Percentiles rank a stretch among this genome's conserved stretches.
phyloP scores from a whole-genome alignment of 2,888 invertebrate genomes.

The Xestoiulus laeticollis region DNA sequence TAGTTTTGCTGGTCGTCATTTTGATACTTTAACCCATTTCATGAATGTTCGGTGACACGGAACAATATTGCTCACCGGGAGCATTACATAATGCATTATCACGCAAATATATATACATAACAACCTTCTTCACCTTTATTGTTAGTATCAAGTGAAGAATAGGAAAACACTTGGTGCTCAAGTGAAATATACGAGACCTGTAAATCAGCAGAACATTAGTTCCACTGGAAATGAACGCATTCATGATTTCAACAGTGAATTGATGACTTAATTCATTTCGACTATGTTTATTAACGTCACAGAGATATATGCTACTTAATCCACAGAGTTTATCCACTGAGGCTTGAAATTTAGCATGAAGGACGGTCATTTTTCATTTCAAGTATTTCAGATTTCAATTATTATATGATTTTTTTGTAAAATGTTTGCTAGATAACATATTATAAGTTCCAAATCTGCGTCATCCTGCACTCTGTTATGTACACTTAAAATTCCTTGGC shows the following conservation, averaged over 20 bases:
- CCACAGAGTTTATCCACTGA: no score
- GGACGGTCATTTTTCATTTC: neutral
- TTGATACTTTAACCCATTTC: neutral
- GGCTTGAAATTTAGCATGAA: neutral
- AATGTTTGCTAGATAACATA: neutral
- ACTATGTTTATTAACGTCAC: no score
- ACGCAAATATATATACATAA: neutral
- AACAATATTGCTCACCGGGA: neutral
- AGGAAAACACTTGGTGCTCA: neutral
- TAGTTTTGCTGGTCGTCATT: neutral
- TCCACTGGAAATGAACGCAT: neutral
- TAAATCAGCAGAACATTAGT: neutral
- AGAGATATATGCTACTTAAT: no score
- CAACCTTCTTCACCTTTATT: neutral
- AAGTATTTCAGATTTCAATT: neutral
- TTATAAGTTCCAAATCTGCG: no score
- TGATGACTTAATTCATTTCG: neutral
- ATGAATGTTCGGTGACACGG: neutral
- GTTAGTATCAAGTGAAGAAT: neutral
- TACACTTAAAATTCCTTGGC: neutral
- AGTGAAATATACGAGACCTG: neutral
- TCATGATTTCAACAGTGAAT: neutral
- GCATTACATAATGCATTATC: neutral
- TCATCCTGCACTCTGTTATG: neutral
- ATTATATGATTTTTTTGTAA: neutral